Evolutionary conservation across 2,888 invertebrate species (phyloP).

Genomic region (Nomada ruficornis): DNA sequence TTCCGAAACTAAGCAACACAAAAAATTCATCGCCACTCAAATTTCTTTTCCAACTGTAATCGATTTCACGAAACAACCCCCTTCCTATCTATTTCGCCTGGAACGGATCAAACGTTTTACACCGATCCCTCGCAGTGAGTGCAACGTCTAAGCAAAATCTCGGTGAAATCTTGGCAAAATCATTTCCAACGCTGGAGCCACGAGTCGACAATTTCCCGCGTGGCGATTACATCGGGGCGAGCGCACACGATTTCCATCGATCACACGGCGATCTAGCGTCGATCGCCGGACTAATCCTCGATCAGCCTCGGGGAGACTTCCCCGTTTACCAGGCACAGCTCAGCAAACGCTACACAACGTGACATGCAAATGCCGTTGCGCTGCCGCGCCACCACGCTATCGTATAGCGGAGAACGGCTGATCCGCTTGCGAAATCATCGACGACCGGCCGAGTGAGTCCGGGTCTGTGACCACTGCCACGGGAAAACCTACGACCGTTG

Average conservation of each 20-base stretch:
- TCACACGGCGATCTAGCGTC: constrained; percentile 51
- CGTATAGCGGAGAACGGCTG: constrained; percentile 58
- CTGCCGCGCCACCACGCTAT: constrained; percentile 45
- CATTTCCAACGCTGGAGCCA: constrained; percentile 4
- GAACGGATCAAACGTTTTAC: no score
- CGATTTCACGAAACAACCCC: no score
- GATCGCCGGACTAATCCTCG: constrained; percentile 67
- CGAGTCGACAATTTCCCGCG: constrained; percentile 30
- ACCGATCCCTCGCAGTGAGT: background rate
- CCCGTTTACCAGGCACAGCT: constrained; percentile 47
- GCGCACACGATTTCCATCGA: constrained; percentile 27
- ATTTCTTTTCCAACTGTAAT: no score
- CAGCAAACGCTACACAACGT: constrained; percentile 55
- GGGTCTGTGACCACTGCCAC: constrained; percentile 50
- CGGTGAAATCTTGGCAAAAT: background rate
- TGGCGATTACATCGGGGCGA: constrained; percentile 38
- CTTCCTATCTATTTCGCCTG: no score
- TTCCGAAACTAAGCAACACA: no score
- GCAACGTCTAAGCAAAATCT: background rate
- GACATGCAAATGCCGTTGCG: constrained; percentile 70
- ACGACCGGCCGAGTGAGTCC: constrained; percentile 54
- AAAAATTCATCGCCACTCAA: no score
- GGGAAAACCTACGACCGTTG: constrained; percentile 62
- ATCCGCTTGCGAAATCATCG: constrained; percentile 71
- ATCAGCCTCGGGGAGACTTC: constrained; percentile 59